Base-by-base conservation (phyloP, 2,797 vertebrate genomes). In the Spinus pinus region DNA sequence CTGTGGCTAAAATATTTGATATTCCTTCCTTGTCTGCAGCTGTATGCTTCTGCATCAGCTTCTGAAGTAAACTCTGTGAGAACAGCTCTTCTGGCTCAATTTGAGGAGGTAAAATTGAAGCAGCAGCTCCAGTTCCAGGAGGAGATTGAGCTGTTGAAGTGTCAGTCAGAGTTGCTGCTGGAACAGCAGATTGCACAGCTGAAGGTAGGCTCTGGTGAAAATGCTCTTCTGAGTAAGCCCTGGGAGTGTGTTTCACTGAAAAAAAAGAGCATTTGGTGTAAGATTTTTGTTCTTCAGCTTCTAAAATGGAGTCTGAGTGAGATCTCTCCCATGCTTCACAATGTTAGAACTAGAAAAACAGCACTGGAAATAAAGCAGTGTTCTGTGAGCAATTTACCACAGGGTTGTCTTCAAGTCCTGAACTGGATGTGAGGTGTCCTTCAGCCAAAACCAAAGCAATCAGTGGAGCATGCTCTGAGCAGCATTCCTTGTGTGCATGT, bases 101-200 rank as follows among this genome's bases (percentile, higher is more conserved):
- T 98, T 62, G 98, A 98, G 82, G 98, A 98, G 70, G 95, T 96
- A 44, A 98, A 98, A 14, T 96, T 98, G 71, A 96, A 98, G 56
- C 98, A 98, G 94, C 98, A 98, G 8, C 98, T 98, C 82, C 97
- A 97, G 66, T 98, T 98, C 94, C 97, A 98, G 58, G 98, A 98
- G 82, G 98, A 99, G 97, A 98, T 97, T 79, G 98, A 99, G 90
- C 96, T 98, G 65, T 96, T 98, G 37, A 98, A 98, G 95, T 97
- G 98, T 97, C 98, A 98, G 85, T 98, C 98, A 4, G 98, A 98
- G 74, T 95, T 98, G 74, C 94, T 95, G 31, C 95, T 98, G 54
- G 98, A 98, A 60, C 98, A 98, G 89, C 97, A 97, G 88, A 97
- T 98, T 77, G 90, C 97, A 49, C 98, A 98, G 56, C 86, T 99